Evolutionary conservation across 2,888 invertebrate genomes (phyloP).

Genomic region (Xylota segnis): DNA sequence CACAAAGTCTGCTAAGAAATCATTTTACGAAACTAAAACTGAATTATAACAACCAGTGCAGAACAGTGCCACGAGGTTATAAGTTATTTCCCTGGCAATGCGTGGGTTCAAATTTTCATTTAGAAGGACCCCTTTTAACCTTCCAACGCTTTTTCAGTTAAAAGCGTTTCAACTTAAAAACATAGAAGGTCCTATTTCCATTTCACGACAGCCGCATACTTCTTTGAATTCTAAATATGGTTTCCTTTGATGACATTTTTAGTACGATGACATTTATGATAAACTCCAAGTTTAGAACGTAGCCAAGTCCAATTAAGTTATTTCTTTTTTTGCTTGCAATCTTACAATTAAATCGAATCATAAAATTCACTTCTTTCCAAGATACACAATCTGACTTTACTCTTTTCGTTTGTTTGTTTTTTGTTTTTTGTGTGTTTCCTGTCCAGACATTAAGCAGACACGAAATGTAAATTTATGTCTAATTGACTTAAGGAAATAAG

Average conservation of each 20-base stretch:
- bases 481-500: conserved; percentile 67
- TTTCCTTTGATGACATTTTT: not conserved
- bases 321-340: not conserved
- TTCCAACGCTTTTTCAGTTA: too few species aligned
- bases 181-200: too few species aligned
- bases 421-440: conserved; percentile 57
- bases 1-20: too few species aligned
- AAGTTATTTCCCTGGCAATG: too few species aligned
- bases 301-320: conserved; percentile 17
- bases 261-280: not conserved
- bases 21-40: too few species aligned
- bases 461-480: conserved; percentile 71
- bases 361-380: conserved; percentile 42
- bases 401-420: too few species aligned
- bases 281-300: conserved; percentile 9
- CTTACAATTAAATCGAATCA: conserved; percentile 56
- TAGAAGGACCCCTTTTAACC: too few species aligned
- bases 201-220: too few species aligned
- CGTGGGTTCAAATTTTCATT: too few species aligned
- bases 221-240: not conserved
- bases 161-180: too few species aligned
- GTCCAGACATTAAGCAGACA: conserved; percentile 64
- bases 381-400: conserved; percentile 14
- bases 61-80: too few species aligned
- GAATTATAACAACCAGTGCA: too few species aligned